Percentiles rank a stretch among this genome's conserved stretches.
Evolutionary conservation across 1,140 invertebrate genomes (phyloP).

Genomic region (Gryon sp.): DNA sequence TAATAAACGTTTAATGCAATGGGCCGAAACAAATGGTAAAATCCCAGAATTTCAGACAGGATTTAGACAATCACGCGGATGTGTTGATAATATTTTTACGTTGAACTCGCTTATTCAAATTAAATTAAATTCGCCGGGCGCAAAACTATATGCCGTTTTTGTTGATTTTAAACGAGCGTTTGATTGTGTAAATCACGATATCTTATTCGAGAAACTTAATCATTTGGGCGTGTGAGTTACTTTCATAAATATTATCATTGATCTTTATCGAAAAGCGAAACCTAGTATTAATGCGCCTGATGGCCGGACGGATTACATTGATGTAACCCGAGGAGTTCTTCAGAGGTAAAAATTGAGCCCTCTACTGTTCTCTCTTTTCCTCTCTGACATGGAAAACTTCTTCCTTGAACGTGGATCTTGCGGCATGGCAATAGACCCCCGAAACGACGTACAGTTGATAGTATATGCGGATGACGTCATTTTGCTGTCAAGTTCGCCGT

Average conservation of each 20-base stretch:
- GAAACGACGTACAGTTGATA: neutral
- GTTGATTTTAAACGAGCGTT: conserved; percentile 10
- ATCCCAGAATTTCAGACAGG: conserved; percentile 1
- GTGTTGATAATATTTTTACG: neutral
- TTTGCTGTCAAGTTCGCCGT: neutral
- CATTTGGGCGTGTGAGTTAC: neutral
- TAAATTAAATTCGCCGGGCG: neutral
- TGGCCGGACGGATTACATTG: neutral
- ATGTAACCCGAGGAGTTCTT: neutral
- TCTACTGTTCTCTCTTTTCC: neutral
- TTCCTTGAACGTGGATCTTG: neutral
- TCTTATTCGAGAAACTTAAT: neutral
- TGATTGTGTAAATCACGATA: neutral
- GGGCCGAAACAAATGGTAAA: neutral
- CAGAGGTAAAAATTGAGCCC: conserved; percentile 1
- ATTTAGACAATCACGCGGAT: neutral
- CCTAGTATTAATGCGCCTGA: neutral
- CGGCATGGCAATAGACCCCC: neutral
- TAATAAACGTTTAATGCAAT: neutral
- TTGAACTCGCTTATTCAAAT: neutral
- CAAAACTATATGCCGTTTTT: neutral
- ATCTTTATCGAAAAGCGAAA: neutral
- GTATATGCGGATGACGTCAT: neutral
- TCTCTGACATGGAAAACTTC: conserved; percentile 3
- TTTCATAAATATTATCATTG: neutral